phyloP scores from a whole-genome alignment of 2,888 invertebrate species.

The Agonopterix subpropinquella region DNA sequence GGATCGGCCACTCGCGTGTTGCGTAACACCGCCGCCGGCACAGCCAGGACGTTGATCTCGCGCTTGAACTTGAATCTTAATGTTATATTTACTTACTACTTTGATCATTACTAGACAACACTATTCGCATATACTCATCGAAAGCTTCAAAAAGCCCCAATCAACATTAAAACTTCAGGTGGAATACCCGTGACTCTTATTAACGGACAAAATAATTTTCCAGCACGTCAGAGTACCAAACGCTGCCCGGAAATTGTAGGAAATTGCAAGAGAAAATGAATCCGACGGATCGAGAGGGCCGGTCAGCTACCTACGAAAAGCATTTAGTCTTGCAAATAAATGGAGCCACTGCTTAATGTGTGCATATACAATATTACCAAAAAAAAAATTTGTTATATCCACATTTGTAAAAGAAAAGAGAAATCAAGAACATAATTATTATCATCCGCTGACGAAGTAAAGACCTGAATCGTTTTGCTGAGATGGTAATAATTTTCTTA shows the following conservation, averaged over 20 bases:
- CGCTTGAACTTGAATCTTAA: conserved; percentile 51
- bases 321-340: conserved; percentile 23
- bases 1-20: conserved; percentile 37
- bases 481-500: conserved; percentile 1
- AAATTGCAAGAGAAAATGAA: conserved; percentile 75
- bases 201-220: conserved; percentile 54
- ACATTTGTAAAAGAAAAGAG: neutral
- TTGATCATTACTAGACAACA: conserved; percentile 1
- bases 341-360: neutral
- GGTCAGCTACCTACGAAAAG: conserved; percentile 14
- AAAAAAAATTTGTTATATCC: neutral
- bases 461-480: conserved; percentile 1
- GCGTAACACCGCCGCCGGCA: conserved; percentile 36
- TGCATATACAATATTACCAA: neutral
- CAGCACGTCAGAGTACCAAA: conserved; percentile 58
- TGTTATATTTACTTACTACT: conserved; percentile 6
- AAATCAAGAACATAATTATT: neutral
- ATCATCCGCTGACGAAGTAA: conserved; percentile 1
- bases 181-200: neutral
- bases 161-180: neutral
- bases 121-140: neutral
- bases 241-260: conserved; percentile 73
- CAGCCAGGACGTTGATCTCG: conserved; percentile 59
- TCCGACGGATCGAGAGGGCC: conserved; percentile 62
- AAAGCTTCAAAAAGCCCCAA: neutral